Evolutionary conservation across 64 coral and sea anemone genomes (phyloP), one percentile per base, ranked within the genome.

Genomic region (Platygyra sinensis): DNA sequence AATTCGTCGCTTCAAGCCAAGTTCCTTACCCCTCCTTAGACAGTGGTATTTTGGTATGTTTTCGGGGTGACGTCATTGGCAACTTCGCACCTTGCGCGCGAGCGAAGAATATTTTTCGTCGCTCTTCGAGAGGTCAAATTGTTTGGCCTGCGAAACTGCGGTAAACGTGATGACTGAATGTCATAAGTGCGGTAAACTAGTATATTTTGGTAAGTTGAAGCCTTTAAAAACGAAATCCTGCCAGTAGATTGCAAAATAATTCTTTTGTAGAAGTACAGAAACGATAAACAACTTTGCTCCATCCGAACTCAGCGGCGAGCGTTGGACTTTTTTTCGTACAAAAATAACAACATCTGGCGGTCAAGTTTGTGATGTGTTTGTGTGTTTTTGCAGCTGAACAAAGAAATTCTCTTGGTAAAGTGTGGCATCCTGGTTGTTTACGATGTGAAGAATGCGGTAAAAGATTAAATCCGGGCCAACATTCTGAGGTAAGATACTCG

Each of bases 381-480:
- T 72, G 10, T 72, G 81, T 3, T 72, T 85, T 85, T 95, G 42
- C 55, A 98, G 96, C 96, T 74, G 96, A 98, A 52, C 96, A 98
- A 86, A 98, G 88, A 81, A 95, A 98, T 62, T 98, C 96, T 9
- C 83, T 99, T 9, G 97, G 97, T 22, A 99, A 99, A 89, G 94
- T 93, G 8, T 99, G 97, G 97, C 97, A 99, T 75, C 97, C 97
- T 4, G 85, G 90, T 39, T 99, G 97, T 91, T 76, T 99, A 8
- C 82, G 94, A 75, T 99, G 97, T 49, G 94, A 99, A 76, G 97
- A 99, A 76, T 99, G 97, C 59, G 97, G 97, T 30, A 99, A 95
- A 89, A 72, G 90, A 16, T 75, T 99, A 74, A 99, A 99, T 67
- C 97, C 97, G 2, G 97, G 97, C 25, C 97, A 99, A 81, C 97